Evolutionary conservation across 1,140 invertebrate genomes (phyloP).

Genomic region (Heliconius hewitsoni): DNA sequence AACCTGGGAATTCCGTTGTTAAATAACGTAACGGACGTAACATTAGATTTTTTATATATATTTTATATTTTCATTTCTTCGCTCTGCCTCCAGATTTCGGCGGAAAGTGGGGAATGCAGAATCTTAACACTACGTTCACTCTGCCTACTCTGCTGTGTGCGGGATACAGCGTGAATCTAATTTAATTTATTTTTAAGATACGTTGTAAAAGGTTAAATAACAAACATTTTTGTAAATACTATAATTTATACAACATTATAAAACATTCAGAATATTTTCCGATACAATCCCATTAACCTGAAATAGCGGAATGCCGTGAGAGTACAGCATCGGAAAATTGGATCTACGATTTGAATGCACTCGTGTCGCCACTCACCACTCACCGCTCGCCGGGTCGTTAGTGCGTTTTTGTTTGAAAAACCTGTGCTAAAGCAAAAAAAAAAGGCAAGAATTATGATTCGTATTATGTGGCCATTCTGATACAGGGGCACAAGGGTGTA

Average conservation of each 20-base stretch:
- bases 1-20: background rate
- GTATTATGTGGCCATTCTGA: no score
- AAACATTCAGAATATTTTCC: conserved; percentile 3
- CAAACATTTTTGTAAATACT: background rate
- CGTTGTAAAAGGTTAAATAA: no score
- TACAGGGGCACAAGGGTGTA: no score
- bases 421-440: background rate
- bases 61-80: no score
- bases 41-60: no score
- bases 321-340: conserved; percentile 21
- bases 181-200: no score
- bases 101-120: no score
- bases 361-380: conserved; percentile 1
- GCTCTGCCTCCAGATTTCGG: no score
- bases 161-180: no score
- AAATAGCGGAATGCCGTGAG: conserved; percentile 10
- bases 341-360: conserved; percentile 20
- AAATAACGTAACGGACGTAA: no score
- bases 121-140: no score
- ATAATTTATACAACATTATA: background rate
- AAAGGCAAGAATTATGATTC: background rate
- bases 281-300: conserved; percentile 17
- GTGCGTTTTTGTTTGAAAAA: conserved; percentile 23
- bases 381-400: conserved; percentile 14
- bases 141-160: no score